Conservation (phyloP, 2,113 vertebrate genomes). For the Cynocephalus volans region DNA sequence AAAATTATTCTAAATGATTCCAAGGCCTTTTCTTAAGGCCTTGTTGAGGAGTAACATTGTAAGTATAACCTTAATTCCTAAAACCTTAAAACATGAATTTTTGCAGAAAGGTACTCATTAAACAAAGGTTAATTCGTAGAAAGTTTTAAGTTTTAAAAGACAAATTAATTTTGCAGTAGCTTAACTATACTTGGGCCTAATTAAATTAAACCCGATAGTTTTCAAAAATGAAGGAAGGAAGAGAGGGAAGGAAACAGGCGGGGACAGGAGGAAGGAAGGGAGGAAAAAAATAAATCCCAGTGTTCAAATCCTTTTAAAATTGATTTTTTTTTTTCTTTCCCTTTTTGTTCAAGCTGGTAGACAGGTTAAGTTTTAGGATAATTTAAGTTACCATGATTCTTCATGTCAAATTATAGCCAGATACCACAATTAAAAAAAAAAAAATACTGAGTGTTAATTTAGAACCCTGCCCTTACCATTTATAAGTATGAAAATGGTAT, state of each 20-base stretch:
- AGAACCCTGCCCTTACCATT: not conserved
- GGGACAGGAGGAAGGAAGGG: not conserved
- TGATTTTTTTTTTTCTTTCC: not conserved
- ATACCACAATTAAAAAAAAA: not conserved
- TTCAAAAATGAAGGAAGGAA: not conserved
- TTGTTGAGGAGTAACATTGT: constrained; percentile 23
- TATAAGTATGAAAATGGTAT: not conserved
- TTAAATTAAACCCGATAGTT: not conserved
- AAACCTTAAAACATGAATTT: constrained; percentile 45
- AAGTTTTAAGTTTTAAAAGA: not conserved
- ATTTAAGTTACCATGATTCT: constrained; percentile 14
- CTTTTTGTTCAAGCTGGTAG: not conserved
- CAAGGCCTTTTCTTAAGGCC: not conserved
- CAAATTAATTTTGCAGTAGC: constrained; percentile 14
- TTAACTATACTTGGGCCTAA: not conserved
- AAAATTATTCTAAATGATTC: constrained; percentile 60
- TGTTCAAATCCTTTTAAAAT: constrained; percentile 1
- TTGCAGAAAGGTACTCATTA: constrained; percentile 43
- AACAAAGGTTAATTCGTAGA: not conserved
- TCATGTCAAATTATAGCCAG: constrained; percentile 23
- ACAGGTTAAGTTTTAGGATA: not conserved
- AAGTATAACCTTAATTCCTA: not conserved
- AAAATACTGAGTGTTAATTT: not conserved
- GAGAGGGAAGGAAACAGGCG: not conserved
- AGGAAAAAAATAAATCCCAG: not conserved